Evolutionary conservation across 1,140 invertebrate species (phyloP).

Genomic region (Teleopsis dalmanni): DNA sequence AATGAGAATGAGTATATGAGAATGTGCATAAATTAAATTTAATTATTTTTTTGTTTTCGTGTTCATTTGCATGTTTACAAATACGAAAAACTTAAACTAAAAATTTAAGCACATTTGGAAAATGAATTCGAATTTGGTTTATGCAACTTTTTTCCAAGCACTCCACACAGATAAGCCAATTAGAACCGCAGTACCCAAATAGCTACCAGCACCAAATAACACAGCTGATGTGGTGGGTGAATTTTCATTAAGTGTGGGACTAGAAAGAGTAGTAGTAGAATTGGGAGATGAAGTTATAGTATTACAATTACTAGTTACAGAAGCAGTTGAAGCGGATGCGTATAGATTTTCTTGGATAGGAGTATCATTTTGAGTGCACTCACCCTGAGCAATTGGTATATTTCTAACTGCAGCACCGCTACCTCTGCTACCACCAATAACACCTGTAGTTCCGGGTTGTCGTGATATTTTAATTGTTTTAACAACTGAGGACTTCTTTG

Average conservation of each 20-base stretch:
- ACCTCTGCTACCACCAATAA: background rate
- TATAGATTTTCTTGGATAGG: background rate
- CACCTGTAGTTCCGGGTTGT: conserved; percentile 18
- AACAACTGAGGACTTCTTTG: conserved; percentile 35
- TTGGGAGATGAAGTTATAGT: conserved; percentile 5
- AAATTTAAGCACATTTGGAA: background rate
- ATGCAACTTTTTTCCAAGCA: conserved; percentile 34
- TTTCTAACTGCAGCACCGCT: conserved; percentile 1
- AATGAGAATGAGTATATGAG: no score
- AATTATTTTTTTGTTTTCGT: background rate
- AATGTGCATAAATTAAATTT: background rate
- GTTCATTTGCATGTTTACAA: background rate
- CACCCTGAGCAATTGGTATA: conserved; percentile 7
- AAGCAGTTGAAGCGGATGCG: background rate
- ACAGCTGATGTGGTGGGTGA: background rate
- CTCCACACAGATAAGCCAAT: conserved; percentile 33
- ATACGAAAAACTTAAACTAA: background rate
- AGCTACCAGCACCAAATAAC: conserved; percentile 20
- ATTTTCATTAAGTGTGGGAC: background rate
- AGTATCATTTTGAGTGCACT: conserved; percentile 11
- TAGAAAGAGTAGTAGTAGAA: conserved; percentile 5
- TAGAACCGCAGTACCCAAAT: conserved; percentile 31
- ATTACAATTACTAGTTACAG: conserved; percentile 1
- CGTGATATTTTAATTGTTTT: conserved; percentile 38
- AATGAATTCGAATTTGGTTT: background rate